Percentiles rank a stretch among this genome's conserved stretches.
These are phyloP conservation scores for Oophaga pumilio DNA, from an alignment of 2,113 vertebrate species.

Conservation along the genomic window DNA sequence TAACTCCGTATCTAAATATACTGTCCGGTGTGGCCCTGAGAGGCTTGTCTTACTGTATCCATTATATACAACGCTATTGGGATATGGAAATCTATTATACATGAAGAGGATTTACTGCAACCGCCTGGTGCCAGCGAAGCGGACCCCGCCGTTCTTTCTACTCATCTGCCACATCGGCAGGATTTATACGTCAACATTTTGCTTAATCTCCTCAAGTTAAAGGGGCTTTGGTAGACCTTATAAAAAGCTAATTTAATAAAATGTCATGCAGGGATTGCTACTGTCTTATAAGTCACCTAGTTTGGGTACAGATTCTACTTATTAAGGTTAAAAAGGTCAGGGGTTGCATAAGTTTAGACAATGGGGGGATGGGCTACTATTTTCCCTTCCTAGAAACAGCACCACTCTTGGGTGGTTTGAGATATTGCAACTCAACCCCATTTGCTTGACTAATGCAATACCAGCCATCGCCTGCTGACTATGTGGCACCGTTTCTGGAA, in stretches of 20 bases:
- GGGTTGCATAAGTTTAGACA: neutral
- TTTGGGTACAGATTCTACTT: neutral
- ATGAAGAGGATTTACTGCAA: neutral
- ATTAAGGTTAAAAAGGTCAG: too few species aligned
- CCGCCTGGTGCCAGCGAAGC: neutral
- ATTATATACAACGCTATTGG: neutral
- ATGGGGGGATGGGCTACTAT: neutral
- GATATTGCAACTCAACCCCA: neutral
- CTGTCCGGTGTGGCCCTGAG: neutral
- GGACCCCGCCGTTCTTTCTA: neutral
- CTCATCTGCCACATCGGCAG: neutral
- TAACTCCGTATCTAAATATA: neutral
- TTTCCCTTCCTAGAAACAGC: neutral
- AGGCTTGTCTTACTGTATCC: neutral
- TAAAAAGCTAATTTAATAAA: neutral
- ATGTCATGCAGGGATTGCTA: neutral
- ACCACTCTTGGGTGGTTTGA: neutral
- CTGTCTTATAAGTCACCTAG: neutral
- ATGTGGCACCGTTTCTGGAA: too few species aligned
- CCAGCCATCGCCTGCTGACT: too few species aligned
- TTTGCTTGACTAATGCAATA: too few species aligned
- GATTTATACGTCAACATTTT: neutral
- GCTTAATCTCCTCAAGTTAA: neutral
- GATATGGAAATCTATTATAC: neutral
- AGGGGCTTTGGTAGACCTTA: neutral